Conservation (phyloP, 2,797 vertebrate genomes). For the Sebastes kiyomatsui region DNA sequence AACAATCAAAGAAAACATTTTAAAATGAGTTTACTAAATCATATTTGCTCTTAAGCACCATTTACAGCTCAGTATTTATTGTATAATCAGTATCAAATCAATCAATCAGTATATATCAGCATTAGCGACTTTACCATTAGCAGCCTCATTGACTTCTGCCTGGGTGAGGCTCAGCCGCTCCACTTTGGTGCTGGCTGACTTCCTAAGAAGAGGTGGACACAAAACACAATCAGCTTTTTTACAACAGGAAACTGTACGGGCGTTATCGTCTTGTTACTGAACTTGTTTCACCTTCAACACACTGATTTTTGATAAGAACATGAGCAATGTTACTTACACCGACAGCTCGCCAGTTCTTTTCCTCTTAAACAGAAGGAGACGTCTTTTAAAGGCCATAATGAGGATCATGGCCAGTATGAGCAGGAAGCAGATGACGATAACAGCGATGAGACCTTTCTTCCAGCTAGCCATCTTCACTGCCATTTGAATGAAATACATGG, state of each 20-base stretch:
- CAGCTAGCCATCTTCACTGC: slow-evolving; percentile 79
- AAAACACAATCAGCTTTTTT: slow-evolving; percentile 40
- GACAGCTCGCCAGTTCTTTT: slow-evolving; percentile 63
- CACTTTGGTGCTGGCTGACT: slow-evolving; percentile 72
- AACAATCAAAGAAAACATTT: not conserved
- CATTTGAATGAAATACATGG: not conserved
- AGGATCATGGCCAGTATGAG: slow-evolving; percentile 64
- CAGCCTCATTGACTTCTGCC: slow-evolving; percentile 66
- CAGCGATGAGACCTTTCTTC: slow-evolving; percentile 77
- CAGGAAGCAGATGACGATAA: slow-evolving; percentile 58
- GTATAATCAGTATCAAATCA: too few relatives aligned
- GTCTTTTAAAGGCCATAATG: slow-evolving; percentile 59
- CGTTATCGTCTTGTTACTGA: not conserved
- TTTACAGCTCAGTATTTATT: not conserved
- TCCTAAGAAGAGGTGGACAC: slow-evolving; percentile 67
- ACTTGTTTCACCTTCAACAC: not conserved
- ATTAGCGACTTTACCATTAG: slow-evolving; percentile 69
- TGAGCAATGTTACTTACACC: slow-evolving; percentile 70
- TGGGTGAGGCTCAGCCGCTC: slow-evolving; percentile 80
- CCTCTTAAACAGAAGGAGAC: slow-evolving; percentile 45
- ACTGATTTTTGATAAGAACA: not conserved
- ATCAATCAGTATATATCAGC: not conserved
- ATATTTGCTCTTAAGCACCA: not conserved
- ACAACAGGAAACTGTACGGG: slow-evolving; percentile 33
- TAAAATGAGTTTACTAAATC: not conserved